Evolutionary conservation across 2,113 vertebrate species (phyloP).

Genomic region (Galbula dea): DNA sequence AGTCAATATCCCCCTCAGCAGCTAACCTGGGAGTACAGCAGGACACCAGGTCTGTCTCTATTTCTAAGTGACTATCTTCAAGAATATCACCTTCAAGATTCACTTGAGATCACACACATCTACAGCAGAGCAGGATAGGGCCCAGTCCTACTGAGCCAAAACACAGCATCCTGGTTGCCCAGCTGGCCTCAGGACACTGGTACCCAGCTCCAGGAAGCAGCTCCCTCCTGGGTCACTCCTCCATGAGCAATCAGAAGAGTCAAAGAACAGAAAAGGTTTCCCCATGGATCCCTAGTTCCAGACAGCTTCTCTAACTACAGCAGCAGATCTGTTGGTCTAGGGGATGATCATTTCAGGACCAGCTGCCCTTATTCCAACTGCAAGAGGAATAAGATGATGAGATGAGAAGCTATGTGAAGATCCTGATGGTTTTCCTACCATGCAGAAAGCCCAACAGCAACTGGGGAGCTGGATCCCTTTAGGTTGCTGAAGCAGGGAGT

Average conservation of each 20-base stretch:
- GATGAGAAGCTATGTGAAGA: background rate
- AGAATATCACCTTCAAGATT: background rate
- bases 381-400: background rate
- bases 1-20: background rate
- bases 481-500: background rate
- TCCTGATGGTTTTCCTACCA: background rate
- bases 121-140: background rate
- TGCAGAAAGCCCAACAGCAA: background rate
- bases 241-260: background rate
- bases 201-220: background rate
- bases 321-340: background rate
- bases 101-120: background rate
- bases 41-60: background rate
- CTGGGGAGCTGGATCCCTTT: background rate
- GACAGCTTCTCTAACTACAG: background rate
- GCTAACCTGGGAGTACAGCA: background rate
- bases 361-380: background rate
- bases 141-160: background rate
- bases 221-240: background rate
- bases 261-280: background rate
- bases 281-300: rapidly evolving
- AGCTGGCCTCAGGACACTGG: background rate
- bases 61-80: background rate
- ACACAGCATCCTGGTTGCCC: background rate
- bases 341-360: background rate